A percentile compares a stretch with the other conserved stretches of the same genome.
phyloP scores from a whole-genome alignment of 2,888 invertebrate species.

The Nomada fabriciana region DNA sequence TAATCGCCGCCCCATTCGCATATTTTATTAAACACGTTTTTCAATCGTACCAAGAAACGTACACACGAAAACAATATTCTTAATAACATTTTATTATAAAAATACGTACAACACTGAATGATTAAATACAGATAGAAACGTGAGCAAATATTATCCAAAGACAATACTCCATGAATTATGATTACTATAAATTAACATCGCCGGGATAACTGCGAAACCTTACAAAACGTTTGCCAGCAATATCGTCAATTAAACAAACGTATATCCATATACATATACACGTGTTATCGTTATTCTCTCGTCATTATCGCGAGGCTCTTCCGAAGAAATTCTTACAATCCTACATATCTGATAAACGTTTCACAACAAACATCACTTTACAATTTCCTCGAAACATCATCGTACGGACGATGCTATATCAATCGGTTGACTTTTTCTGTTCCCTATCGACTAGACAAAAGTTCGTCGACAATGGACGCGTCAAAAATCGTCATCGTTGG shows the following conservation, averaged over 20 bases:
- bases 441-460: conserved; percentile 20
- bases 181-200: conserved; percentile 33
- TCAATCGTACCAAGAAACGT: background rate
- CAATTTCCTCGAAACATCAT: background rate
- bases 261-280: background rate
- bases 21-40: background rate
- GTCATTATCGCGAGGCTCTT: background rate
- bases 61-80: background rate
- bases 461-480: background rate
- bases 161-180: background rate
- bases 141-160: background rate
- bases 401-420: no score
- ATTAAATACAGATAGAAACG: conserved; percentile 1
- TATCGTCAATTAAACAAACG: background rate
- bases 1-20: background rate
- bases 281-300: background rate
- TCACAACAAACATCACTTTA: no score
- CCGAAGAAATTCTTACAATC: background rate
- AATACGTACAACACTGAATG: background rate
- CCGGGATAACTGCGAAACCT: background rate
- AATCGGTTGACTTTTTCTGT: background rate
- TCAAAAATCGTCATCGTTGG: conserved; percentile 85
- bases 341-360: background rate
- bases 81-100: conserved; percentile 14
- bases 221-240: background rate